These are phyloP conservation scores for Doryteuthis pealeii DNA, from an alignment of 1,140 invertebrate species.

Conservation along the genomic window DNA sequence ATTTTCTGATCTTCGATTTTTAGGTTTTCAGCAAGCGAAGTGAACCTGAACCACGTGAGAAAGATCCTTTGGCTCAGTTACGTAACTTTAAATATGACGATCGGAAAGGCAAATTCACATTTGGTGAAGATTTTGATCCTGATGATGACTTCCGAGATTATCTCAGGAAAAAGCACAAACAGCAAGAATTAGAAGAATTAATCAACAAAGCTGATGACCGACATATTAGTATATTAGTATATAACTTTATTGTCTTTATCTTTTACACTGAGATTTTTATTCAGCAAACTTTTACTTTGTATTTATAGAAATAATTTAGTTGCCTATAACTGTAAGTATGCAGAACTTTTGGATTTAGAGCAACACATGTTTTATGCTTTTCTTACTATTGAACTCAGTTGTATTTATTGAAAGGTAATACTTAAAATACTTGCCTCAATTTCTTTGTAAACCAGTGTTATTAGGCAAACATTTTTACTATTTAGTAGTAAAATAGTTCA, in stretches of 20 bases:
- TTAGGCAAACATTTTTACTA: no score
- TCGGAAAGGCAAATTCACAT: conserved; percentile 6
- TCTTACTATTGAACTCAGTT: no score
- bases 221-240: conserved; percentile 38
- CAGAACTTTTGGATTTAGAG: neutral
- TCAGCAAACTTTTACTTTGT: neutral
- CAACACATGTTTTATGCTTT: no score
- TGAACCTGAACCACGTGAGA: conserved; percentile 9
- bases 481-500: no score
- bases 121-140: conserved; percentile 19
- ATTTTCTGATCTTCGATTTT: neutral
- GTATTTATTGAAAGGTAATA: no score
- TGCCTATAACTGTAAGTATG: conserved; percentile 20
- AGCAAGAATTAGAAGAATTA: conserved; percentile 44
- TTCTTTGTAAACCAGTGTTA: no score
- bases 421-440: no score
- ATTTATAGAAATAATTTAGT: neutral
- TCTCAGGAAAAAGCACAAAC: conserved; percentile 29
- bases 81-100: conserved; percentile 3
- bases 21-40: conserved; percentile 32
- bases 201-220: conserved; percentile 44
- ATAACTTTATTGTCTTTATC: neutral
- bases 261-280: neutral
- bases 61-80: neutral
- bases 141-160: conserved; percentile 23